Conservation (phyloP, 1,140 invertebrate species). For the Diprion similis region DNA sequence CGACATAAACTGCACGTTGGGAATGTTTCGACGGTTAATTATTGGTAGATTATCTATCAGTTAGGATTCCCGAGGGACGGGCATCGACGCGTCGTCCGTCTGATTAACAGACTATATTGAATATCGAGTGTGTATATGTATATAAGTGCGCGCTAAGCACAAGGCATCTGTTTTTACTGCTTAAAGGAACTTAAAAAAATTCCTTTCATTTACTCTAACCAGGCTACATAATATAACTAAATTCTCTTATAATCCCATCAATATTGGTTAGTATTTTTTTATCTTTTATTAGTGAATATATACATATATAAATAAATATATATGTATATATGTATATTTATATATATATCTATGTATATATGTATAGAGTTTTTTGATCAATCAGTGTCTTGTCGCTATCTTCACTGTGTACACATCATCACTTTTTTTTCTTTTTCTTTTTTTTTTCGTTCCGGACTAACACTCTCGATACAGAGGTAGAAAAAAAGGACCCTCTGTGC, state of each 20-base stretch:
- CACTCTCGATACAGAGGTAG: constrained; percentile 30
- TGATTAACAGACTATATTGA: too few species aligned
- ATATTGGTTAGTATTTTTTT: not conserved
- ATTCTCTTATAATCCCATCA: not conserved
- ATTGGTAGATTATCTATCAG: too few species aligned
- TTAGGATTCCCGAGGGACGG: too few species aligned
- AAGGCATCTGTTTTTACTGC: too few species aligned
- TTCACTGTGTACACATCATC: not conserved
- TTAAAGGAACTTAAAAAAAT: too few species aligned
- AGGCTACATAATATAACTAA: not conserved
- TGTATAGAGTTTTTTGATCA: constrained; percentile 10
- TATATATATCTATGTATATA: not conserved
- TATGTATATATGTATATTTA: constrained; percentile 17
- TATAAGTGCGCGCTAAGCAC: too few species aligned
- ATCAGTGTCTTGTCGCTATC: constrained; percentile 15
- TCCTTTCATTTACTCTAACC: not conserved
- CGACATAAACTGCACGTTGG: constrained; percentile 14
- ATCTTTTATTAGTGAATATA: not conserved
- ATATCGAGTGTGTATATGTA: too few species aligned
- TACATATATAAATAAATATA: too few species aligned
- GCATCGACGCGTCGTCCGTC: too few species aligned
- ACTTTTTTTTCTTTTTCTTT: too few species aligned
- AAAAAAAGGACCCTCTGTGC: constrained; percentile 24
- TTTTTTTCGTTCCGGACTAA: constrained; percentile 23
- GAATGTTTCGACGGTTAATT: constrained; percentile 36